These are phyloP conservation scores for Seira ritae DNA, from an alignment of 2,888 invertebrate species.

Conservation along the genomic window DNA sequence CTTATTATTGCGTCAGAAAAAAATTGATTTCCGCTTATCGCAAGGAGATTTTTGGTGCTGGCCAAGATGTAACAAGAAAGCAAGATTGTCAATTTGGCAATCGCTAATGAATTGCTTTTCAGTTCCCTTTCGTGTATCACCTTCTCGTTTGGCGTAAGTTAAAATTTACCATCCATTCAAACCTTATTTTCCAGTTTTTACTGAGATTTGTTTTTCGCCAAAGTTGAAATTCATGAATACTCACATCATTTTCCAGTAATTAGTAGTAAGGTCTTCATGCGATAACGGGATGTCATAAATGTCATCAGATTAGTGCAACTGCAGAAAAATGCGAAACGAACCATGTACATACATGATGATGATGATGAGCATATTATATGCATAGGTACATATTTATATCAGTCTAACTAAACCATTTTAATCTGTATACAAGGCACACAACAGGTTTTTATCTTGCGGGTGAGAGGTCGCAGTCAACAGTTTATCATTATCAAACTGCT, in stretches of 20 bases:
- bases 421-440: too few relatives aligned
- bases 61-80: too few relatives aligned
- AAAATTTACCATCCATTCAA: too few relatives aligned
- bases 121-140: too few relatives aligned
- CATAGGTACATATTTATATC: not conserved
- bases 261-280: not conserved
- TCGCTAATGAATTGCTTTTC: too few relatives aligned
- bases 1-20: too few relatives aligned
- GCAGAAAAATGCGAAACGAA: not conserved
- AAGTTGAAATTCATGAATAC: not conserved
- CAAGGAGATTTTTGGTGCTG: too few relatives aligned
- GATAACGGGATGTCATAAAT: not conserved
- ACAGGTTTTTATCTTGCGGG: not conserved
- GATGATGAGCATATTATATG: too few relatives aligned
- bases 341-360: not conserved
- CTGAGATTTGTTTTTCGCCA: not conserved
- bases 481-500: not conserved
- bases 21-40: too few relatives aligned
- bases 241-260: not conserved
- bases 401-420: too few relatives aligned
- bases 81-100: too few relatives aligned
- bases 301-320: not conserved
- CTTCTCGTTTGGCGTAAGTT: too few relatives aligned
- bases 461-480: not conserved
- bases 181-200: not conserved